Base-by-base conservation (phyloP, 2,888 invertebrate species). In the Plutella xylostella region DNA sequence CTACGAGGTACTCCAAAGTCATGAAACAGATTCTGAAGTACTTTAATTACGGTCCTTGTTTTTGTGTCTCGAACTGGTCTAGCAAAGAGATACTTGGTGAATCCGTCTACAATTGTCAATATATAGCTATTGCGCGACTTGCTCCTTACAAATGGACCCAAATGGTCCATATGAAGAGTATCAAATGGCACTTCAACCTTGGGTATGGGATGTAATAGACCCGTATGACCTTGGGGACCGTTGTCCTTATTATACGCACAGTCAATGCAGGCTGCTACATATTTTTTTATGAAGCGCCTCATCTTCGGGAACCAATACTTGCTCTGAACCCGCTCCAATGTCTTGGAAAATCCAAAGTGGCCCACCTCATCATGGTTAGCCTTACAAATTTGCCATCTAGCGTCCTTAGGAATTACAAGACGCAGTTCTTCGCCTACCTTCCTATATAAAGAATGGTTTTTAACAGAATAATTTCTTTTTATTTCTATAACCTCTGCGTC, bases 231-330 rank as follows among this genome's bases (percentile, higher is more conserved):
- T n/a, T 1, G 31, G 31, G 17, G 30, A 11, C 28, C 17, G 9
- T 30, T 6, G 22, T 5, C 42, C 42, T 17, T 21, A 22, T 31
- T 19, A 3, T 41, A 21, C 3, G 25, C 21, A 41, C 41, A 41
- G 5, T n/a, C 18, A 5, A 22, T 12, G 18, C 41, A 41, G n/a
- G 41, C 12, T 7, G 9, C 12, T 3, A 41, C 28, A 28, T 41
- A 41, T 14, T 41, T 41, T n/a, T 22, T 21, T n/a, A 41, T 25
- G 15, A 42, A 42, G 4, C 20, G 12, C 11, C 21, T 34, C 43
- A 43, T 42, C 17, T 18, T 30, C 4, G 42, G 42, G 20, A 42
- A 30, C 42, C 42, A 42, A 31, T n/a, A 42, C 2, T n/a, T n/a
- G n/a, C n/a, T n/a, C n/a, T n/a, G n/a, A n/a, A n/a, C n/a, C n/a